Percentiles rank a stretch among this genome's conserved stretches.
Conservation (phyloP, 2,888 invertebrate genomes). For the Hirtodrosophila confusa region DNA sequence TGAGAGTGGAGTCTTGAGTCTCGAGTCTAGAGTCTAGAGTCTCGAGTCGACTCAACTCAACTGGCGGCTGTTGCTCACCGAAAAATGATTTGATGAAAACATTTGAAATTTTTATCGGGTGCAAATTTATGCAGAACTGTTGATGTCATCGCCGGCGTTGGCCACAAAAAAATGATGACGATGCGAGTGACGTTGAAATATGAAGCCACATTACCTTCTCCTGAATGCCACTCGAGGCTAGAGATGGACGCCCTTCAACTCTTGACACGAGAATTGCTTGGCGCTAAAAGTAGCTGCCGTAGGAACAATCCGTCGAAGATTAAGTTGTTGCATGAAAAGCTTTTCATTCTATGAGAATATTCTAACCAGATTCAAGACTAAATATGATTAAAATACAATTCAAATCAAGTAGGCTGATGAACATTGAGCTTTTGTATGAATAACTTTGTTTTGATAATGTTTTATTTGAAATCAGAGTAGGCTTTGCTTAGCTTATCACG, state of each 20-base stretch:
- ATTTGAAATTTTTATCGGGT: constrained; percentile 82
- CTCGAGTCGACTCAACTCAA: background rate
- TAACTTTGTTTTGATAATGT: too few species aligned
- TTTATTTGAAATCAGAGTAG: too few species aligned
- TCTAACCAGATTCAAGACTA: too few species aligned
- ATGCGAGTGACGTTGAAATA: constrained; percentile 79
- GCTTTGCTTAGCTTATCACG: too few species aligned
- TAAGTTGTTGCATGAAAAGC: too few species aligned
- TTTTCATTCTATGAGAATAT: too few species aligned
- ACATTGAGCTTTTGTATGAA: too few species aligned
- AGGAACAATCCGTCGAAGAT: too few species aligned
- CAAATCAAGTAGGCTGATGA: too few species aligned
- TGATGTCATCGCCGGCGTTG: constrained; percentile 74
- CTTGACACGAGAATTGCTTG: too few species aligned
- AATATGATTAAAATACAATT: too few species aligned
- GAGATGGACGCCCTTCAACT: background rate
- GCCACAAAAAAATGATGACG: constrained; percentile 70
- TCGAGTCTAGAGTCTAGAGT: constrained; percentile 4
- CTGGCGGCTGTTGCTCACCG: constrained; percentile 41
- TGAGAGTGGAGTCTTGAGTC: constrained; percentile 4
- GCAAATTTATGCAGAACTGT: constrained; percentile 82
- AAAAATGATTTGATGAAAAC: constrained; percentile 79
- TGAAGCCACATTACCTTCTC: constrained; percentile 70
- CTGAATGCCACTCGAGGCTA: background rate
- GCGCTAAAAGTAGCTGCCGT: too few species aligned